Percentiles rank a stretch among this genome's conserved stretches.
Evolutionary conservation across 2,113 vertebrate species (phyloP).

Genomic region (Polypterus bichir): DNA sequence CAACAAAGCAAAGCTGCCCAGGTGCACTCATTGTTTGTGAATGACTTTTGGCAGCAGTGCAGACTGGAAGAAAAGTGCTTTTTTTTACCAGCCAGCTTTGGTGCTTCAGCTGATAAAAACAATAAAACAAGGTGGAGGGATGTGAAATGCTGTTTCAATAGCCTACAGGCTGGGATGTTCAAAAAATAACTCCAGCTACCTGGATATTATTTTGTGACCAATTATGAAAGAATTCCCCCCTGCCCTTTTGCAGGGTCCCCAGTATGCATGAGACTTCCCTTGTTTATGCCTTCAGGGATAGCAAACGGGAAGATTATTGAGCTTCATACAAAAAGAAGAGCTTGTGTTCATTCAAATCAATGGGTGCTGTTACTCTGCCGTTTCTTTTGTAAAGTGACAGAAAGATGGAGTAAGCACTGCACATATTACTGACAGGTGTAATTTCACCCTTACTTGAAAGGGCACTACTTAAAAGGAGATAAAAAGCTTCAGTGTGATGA

Average conservation of each 20-base stretch:
- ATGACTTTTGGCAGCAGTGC: slow-evolving; percentile 38
- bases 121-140: slow-evolving; percentile 15
- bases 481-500: slow-evolving; percentile 31
- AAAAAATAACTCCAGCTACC: slow-evolving; percentile 5
- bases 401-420: slow-evolving; percentile 14
- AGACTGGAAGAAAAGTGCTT: slow-evolving; percentile 26
- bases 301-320: background rate
- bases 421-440: slow-evolving; percentile 28
- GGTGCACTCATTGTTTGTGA: slow-evolving; percentile 55
- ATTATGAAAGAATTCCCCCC: background rate
- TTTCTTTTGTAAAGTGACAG: slow-evolving; percentile 7
- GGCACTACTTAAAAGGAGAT: slow-evolving; percentile 31
- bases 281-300: background rate
- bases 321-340: slow-evolving; percentile 18
- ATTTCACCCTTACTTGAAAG: slow-evolving; percentile 34
- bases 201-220: background rate
- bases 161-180: slow-evolving; percentile 4
- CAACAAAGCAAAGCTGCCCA: slow-evolving; percentile 42
- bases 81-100: slow-evolving; percentile 22
- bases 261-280: background rate
- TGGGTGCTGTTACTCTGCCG: slow-evolving; percentile 10
- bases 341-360: slow-evolving; percentile 12
- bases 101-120: slow-evolving; percentile 24
- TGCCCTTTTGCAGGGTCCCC: background rate
- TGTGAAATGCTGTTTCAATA: slow-evolving; percentile 10